These are phyloP conservation scores for Neofelis nebulosa DNA, from an alignment of 2,113 vertebrate genomes.

Conservation along the genomic window DNA sequence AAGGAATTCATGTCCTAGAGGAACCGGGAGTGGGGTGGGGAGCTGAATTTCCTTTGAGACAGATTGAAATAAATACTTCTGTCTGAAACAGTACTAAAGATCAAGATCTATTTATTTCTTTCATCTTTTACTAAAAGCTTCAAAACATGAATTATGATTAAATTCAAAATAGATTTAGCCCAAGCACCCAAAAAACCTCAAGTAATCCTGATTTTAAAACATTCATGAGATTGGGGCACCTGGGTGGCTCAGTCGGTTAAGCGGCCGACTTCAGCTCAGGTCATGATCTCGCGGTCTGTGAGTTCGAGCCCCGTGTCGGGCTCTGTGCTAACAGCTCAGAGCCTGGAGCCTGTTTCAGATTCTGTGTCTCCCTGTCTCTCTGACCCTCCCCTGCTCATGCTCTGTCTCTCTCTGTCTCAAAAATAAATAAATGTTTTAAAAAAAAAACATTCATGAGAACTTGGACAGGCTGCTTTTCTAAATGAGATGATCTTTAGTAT, in stretches of 20 bases:
- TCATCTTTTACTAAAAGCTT: conserved; percentile 37
- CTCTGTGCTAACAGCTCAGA: too few relatives aligned
- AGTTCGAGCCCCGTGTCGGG: too few relatives aligned
- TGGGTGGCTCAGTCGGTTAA: too few relatives aligned
- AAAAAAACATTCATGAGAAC: conserved; percentile 2
- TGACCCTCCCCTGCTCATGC: too few relatives aligned
- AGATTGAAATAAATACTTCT: conserved; percentile 29
- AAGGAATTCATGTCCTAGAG: conserved; percentile 38
- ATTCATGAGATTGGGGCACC: not conserved
- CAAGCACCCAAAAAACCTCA: not conserved
- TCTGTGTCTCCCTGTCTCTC: too few relatives aligned
- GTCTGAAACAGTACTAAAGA: conserved; percentile 42
- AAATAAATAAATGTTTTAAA: too few relatives aligned
- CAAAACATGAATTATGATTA: conserved; percentile 48
- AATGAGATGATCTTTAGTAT: not conserved
- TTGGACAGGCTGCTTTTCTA: not conserved
- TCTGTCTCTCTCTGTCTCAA: too few relatives aligned
- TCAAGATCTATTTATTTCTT: conserved; percentile 12
- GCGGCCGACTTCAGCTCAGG: too few relatives aligned
- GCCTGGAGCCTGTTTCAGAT: too few relatives aligned
- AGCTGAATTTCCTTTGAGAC: conserved; percentile 44
- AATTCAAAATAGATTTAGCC: conserved; percentile 40
- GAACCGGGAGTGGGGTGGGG: not conserved
- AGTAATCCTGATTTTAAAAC: conserved; percentile 34
- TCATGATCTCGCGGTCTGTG: too few relatives aligned